Base-by-base conservation (phyloP, 2,113 vertebrate genomes). In the Misgurnus anguillicaudatus region DNA sequence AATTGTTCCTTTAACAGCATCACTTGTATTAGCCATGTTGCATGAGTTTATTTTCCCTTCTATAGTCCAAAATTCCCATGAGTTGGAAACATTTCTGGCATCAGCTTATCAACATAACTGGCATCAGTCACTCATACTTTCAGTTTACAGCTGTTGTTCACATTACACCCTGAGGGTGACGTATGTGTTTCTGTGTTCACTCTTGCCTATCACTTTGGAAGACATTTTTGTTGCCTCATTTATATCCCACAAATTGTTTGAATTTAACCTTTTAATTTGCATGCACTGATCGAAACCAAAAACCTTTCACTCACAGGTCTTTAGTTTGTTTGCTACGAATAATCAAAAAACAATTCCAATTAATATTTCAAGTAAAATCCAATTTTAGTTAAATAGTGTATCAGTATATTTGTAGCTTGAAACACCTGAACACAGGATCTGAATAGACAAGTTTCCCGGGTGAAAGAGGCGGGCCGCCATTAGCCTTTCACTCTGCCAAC, bases 101-200 rank as follows among this genome's bases (percentile, higher is more conserved):
- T 31, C 24, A 55, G 31, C 16, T 6, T 51, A 14, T 69, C 31
- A 71, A 55, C 68, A 55, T 1, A 70, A 38, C 16, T n/a, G 16
- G 11, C 31, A 70, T 70, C 17, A 70, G 31, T 11, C 48, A 70
- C 38, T 70, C 8, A 19, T 55, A 13, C 48, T 55, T 55, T 14
- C 9, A 71, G 14, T 55, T 55, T 31, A 71, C 48, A 71, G 48
- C 68, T 71, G 48, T 55, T 36, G 21, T 38, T 53, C 48, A 70
- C 9, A 1, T 70, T 57, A 55, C 68, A 71, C 31, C 68, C 68
- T 57, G 31, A 71, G 48, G 31, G 68, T 55, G 9, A 36, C 9
- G 31, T 55, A 39, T 39, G 48, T 19, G 31, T n/a, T 70, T 41
- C 36, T n/a, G 51, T 51, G 13, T 41, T 21, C 1, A 39, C 31